A percentile compares a stretch with the other conserved stretches of the same genome.
Conservation (phyloP, 2,888 invertebrate species). For the Ashinkailepas kermadecensis region DNA sequence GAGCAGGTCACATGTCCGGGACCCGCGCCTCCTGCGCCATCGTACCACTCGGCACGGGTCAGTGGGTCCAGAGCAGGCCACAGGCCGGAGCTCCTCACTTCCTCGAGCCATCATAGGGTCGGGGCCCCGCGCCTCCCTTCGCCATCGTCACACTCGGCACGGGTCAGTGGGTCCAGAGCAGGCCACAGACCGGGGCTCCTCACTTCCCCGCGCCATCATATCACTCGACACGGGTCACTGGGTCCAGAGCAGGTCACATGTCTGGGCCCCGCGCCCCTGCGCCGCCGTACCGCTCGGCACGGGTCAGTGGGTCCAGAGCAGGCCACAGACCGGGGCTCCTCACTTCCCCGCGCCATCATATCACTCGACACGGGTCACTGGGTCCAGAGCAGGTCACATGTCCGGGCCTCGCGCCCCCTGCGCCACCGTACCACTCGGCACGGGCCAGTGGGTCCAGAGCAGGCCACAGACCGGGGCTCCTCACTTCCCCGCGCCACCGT, state of each 20-base stretch:
- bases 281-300: conserved; percentile 98
- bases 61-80: too few species aligned
- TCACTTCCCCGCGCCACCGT: too few species aligned
- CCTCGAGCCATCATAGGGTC: too few species aligned
- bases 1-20: background rate
- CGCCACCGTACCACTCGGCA: conserved; percentile 97
- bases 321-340: background rate
- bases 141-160: conserved; percentile 98
- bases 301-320: conserved; percentile 50
- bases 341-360: too few species aligned
- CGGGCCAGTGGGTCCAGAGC: conserved; percentile 54
- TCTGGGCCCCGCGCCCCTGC: conserved; percentile 82
- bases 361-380: conserved; percentile 87
- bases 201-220: too few species aligned
- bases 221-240: conserved; percentile 87
- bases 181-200: background rate
- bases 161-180: conserved; percentile 50
- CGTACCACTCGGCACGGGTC: conserved; percentile 95
- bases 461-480: background rate
- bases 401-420: conserved; percentile 84
- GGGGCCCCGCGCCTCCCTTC: conserved; percentile 82
- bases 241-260: background rate
- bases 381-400: background rate
- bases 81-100: too few species aligned
- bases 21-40: conserved; percentile 77